Base-by-base conservation (phyloP, 2,888 invertebrate genomes). In the Agrilus biguttatus region DNA sequence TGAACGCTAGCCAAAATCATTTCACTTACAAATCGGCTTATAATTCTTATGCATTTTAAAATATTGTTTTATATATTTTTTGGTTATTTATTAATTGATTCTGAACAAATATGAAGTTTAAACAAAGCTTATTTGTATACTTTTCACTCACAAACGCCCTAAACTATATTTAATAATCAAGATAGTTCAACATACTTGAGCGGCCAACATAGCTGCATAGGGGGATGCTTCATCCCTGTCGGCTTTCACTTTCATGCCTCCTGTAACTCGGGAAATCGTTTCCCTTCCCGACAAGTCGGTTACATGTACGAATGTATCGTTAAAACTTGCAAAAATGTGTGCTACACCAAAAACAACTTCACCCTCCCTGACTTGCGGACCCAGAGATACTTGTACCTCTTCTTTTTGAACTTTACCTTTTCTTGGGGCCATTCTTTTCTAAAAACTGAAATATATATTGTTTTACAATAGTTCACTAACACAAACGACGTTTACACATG, bases 181-280 rank as follows among this genome's bases (percentile, higher is more conserved):
- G 10, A 10, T 10, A 10, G 2, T 10, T 10, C 2, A 36, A 58
- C 55, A 61, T 69, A 88, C 88, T 77, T 98, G 97, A 53, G 97
- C 97, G 57, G 98, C 98, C 73, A 98, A 92, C 98, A 98, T 99
- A 80, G 98, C 98, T 60, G 98, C 98, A 66, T 98, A 99, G 39
- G 98, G 98, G 38, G 97, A 97, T 51, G 98, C 93, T 72, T 98
- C 98, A 71, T 98, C 98, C 75, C 98, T 84, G 74, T 99, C 98
- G 57, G 98, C 98, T 73, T 98, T 98, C 38, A 99, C 98, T 74
- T 98, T 98, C 98, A 98, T 99, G 48, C 92, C 92, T 58, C 92
- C 91, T 55, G 98, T 98, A 42, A 98, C 91, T 62, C 97, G 77
- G 52, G 88, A 86, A 59, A 90, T 89, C 13, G 89, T 90, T 80